These are phyloP conservation scores for Drosophila mulleri DNA, from an alignment of 2,888 invertebrate species.

Conservation along the genomic window DNA sequence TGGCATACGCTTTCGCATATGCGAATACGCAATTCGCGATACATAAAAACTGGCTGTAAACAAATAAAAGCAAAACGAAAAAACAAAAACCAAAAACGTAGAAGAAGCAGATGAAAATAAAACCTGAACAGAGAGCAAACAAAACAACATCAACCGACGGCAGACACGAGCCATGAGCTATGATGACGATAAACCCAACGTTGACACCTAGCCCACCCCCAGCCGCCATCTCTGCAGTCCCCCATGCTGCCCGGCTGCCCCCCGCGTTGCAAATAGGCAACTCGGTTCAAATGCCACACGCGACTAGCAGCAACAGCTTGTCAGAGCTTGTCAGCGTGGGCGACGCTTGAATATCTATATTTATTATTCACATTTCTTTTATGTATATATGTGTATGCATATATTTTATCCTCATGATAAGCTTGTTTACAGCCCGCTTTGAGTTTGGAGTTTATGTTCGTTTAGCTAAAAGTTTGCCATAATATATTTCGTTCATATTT, in stretches of 20 bases:
- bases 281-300: slow-evolving; percentile 25
- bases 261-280: slow-evolving; percentile 16
- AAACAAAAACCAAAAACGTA: neutral
- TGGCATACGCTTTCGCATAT: slow-evolving; percentile 49
- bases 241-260: neutral
- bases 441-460: neutral
- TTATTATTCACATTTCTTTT: slow-evolving; percentile 10
- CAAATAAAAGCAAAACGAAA: slow-evolving; percentile 41
- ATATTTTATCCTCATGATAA: neutral
- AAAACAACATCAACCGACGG: slow-evolving; percentile 42
- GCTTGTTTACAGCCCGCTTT: slow-evolving; percentile 11
- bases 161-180: slow-evolving; percentile 15
- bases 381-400: neutral
- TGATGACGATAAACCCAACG: slow-evolving; percentile 36
- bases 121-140: slow-evolving; percentile 24
- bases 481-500: neutral
- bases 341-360: slow-evolving; percentile 28
- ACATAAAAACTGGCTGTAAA: slow-evolving; percentile 58
- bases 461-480: slow-evolving; percentile 2
- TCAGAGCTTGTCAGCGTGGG: slow-evolving; percentile 30
- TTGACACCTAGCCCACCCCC: slow-evolving; percentile 23
- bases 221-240: neutral
- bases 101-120: neutral
- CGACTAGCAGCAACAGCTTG: slow-evolving; percentile 49
- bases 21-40: slow-evolving; percentile 56